Percentiles rank a stretch among this genome's conserved stretches.
Conservation (phyloP, 2,113 vertebrate species). For the Emydocephalus ijimae region DNA sequence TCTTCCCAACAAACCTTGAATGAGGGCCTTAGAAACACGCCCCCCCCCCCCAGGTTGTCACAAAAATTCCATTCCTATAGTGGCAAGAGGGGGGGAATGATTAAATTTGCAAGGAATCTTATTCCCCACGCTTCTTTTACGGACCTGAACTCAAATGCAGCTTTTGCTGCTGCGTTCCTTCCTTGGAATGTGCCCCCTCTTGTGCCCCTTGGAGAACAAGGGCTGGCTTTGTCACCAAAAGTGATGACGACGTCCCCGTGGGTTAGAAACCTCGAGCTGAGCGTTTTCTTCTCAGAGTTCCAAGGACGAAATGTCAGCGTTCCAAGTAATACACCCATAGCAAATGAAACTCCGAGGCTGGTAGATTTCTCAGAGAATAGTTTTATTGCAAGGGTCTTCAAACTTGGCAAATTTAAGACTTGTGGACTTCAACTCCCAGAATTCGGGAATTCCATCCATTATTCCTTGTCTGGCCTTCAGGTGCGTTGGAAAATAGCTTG, state of each 20-base stretch:
- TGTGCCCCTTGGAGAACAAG: neutral
- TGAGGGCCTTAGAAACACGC: neutral
- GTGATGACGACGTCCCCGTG: neutral
- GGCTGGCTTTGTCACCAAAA: neutral
- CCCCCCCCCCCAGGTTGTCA: neutral
- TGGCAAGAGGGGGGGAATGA: neutral
- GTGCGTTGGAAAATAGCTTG: too few relatives aligned
- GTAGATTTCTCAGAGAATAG: too few relatives aligned
- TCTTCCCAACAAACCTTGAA: neutral
- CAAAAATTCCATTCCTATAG: neutral
- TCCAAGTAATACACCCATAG: too few relatives aligned
- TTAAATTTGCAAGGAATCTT: neutral
- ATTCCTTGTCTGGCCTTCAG: too few relatives aligned
- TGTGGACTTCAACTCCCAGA: too few relatives aligned
- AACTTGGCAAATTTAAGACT: too few relatives aligned
- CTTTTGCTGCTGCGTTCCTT: neutral
- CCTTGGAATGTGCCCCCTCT: neutral
- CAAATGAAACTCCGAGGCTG: too few relatives aligned
- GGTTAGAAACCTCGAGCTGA: neutral
- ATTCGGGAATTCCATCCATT: too few relatives aligned
- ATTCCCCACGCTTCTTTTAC: neutral
- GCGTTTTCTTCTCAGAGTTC: neutral
- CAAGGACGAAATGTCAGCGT: neutral
- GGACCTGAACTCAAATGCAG: neutral
- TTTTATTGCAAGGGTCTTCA: too few relatives aligned